Evolutionary conservation across 2,888 invertebrate genomes (phyloP), one percentile per base, ranked within the genome.

Genomic region (Coelopa pilipes): DNA sequence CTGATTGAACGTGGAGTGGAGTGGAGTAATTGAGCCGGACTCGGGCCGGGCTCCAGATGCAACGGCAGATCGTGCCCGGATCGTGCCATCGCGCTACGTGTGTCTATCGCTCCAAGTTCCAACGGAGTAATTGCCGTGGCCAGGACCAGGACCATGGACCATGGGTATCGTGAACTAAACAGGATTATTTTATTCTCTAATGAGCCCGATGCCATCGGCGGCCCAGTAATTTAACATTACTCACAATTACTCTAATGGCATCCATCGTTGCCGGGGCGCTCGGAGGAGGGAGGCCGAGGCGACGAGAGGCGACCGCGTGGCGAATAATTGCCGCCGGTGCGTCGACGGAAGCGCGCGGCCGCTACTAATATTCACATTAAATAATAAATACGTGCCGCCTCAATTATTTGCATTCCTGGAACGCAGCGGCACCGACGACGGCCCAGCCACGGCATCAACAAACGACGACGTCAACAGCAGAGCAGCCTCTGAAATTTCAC

Each of bases 341-440:
- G 50, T 15, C 19, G 49, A 12, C 19, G 50, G 12, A 66, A 34
- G 63, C 50, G 13, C 50, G 3, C 13, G n/a, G 11, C 46, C 15
- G 15, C 60, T 5, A 24, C 50, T 62, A 53, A 63, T 59, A 21
- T 47, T 45, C 69, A 19, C 45, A 17, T 13, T 70, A 60, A n/a
- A 21, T 60, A 70, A 59, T 59, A 70, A 62, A 49, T 49, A 46
- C 9, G 55, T 49, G 72, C 72, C 24, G 53, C 55, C 55, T 5
- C 21, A 46, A 72, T 57, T 72, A 66, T 65, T 66, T 66, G 66
- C 72, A 66, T 65, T 65, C 72, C 47, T 45, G 19, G 70, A 49
- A 70, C 49, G 59, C 17, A 59, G 19, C 59, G 67, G 60, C 55
- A 55, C 34, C 57, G 7, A 34, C 34, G 24, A 60, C 15, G 11